These are phyloP conservation scores for Typhlichthys subterraneus DNA, from an alignment of 2,797 vertebrate genomes.

Conservation along the genomic window DNA sequence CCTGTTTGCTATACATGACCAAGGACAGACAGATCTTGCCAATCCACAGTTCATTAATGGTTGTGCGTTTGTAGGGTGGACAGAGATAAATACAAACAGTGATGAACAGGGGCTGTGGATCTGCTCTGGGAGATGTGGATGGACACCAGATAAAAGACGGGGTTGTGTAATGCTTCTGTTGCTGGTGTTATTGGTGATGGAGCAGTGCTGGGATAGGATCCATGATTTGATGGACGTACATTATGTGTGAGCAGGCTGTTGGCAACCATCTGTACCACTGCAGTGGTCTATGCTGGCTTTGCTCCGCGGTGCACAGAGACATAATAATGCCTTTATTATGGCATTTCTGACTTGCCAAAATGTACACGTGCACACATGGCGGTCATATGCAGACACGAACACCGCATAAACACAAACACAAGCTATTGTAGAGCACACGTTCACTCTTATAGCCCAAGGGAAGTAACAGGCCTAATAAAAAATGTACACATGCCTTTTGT, in stretches of 20 bases:
- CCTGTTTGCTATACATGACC: too few species aligned
- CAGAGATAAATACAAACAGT: constrained; percentile 22
- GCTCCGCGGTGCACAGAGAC: constrained; percentile 13
- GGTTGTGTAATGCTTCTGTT: neutral
- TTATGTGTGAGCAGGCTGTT: constrained; percentile 38
- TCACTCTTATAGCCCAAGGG: neutral
- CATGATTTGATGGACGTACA: constrained; percentile 39
- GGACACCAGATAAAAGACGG: neutral
- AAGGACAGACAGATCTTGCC: too few species aligned
- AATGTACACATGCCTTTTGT: neutral
- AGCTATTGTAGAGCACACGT: neutral
- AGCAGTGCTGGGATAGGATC: constrained; percentile 35
- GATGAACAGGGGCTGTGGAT: constrained; percentile 32
- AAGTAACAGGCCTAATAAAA: neutral
- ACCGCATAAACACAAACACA: neutral
- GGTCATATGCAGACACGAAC: constrained; percentile 2
- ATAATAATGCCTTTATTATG: constrained; percentile 58
- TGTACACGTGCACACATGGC: neutral
- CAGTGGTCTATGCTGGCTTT: constrained; percentile 16
- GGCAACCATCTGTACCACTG: constrained; percentile 46
- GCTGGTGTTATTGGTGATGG: constrained; percentile 27
- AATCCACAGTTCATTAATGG: too few species aligned
- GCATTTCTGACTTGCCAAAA: constrained; percentile 38
- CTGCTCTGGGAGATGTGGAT: constrained; percentile 37
- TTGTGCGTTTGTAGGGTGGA: constrained; percentile 5